Base-by-base conservation (phyloP, 2,113 vertebrate species). In the Micronisus gabar region DNA sequence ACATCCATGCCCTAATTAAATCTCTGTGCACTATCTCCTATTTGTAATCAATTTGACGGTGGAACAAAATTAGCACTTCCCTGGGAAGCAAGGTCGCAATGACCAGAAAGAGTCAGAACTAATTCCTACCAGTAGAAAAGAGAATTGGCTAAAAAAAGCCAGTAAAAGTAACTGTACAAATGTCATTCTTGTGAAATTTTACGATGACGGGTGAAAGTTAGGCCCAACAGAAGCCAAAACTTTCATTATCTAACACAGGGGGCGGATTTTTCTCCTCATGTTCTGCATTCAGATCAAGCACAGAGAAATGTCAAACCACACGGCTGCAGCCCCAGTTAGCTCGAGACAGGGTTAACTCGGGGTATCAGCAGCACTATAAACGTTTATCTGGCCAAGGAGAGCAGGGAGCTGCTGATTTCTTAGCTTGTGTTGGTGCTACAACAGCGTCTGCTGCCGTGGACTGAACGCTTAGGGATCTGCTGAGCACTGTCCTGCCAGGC, bases 1-100 rank as follows among this genome's bases (percentile, higher is more conserved):
- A 27, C 58, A n/a, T 62, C 61, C 90, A 12, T 48, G 83, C 55
- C 90, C 90, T 84, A 90, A 95, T 92, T 86, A 86, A 50, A 78
- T 27, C 82, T 21, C 50, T 53, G 8, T 13, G 36, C 74, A 45
- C 68, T 38, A 19, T n/a, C 88, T 74, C 88, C 88, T 47, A 8
- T 47, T 70, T 52, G 67, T 29, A 47, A 95, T 78, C 82, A 88
- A 53, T 73, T 15, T 14, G 67, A 90, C 0, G 3, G 71, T 52
- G 74, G 62, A 73, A 90, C n/a, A 62, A 79, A 95, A 52, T 30
- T 23, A 90, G 67, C 59, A 12, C n/a, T 86, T 90, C 55, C 18
- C 71, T 25, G 68, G 41, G 67, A 70, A 94, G 48, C 79, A 61
- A 82, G 63, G 93, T 82, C 53, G 22, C 66, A n/a, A 12, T 2